Conservation (phyloP, 2,797 vertebrate genomes). For the Poeciliopsis infans region DNA sequence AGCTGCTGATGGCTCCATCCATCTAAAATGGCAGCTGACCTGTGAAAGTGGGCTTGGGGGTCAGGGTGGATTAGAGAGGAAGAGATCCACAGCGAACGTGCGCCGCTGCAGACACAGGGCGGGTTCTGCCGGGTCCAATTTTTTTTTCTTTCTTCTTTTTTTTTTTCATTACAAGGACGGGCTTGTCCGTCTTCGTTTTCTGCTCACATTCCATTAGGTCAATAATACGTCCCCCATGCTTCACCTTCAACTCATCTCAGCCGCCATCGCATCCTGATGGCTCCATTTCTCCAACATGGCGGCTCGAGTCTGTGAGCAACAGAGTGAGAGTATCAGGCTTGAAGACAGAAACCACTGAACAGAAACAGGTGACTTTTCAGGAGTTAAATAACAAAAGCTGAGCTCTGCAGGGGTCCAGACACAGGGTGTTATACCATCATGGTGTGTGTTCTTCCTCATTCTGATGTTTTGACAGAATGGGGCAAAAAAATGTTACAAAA, state of each 20-base stretch:
- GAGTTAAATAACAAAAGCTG: not conserved
- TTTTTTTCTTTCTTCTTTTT: too few species aligned
- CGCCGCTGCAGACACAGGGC: not conserved
- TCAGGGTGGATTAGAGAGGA: conserved; percentile 42
- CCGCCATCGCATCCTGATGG: conserved; percentile 28
- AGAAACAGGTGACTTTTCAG: not conserved
- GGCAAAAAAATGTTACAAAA: not conserved
- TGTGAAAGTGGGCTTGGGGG: conserved; percentile 57
- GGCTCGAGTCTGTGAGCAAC: conserved; percentile 10
- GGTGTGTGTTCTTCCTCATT: too few species aligned
- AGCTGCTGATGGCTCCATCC: conserved; percentile 68
- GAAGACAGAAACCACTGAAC: not conserved
- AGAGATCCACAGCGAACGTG: conserved; percentile 14
- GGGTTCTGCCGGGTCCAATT: not conserved
- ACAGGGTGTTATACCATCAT: too few species aligned
- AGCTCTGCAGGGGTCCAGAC: too few species aligned
- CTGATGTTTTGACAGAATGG: not conserved
- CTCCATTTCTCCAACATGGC: conserved; percentile 36
- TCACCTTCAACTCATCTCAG: conserved; percentile 32
- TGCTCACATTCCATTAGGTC: conserved; percentile 46
- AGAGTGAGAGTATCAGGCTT: not conserved
- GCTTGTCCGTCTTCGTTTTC: conserved; percentile 16
- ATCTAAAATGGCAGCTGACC: conserved; percentile 68
- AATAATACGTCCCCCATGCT: conserved; percentile 1
- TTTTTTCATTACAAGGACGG: not conserved